Base-by-base conservation (phyloP, 2,113 vertebrate species). In the Eira barbara region DNA sequence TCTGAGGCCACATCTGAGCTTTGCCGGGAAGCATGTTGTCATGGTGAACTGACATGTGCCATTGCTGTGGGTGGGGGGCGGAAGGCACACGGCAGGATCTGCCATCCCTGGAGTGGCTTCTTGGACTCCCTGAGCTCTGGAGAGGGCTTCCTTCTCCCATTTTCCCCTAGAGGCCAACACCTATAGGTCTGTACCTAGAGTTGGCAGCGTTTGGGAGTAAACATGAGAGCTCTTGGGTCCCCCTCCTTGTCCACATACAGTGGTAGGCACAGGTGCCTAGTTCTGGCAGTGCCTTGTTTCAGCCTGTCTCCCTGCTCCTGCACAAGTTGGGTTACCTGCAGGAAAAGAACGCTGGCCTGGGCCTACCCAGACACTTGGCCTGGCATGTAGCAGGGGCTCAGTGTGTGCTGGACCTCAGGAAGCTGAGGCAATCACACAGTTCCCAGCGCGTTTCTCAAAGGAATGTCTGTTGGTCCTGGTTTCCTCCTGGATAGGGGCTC, bases 21-120 rank as follows among this genome's bases (percentile, higher is more conserved):
- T 15, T 23, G 67, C 6, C 21, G 8, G 45, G 6, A 45, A 23
- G n/a, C 1, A 1, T 52, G 61, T 29, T 36, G 3, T 42, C 20
- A 31, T 7, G 23, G 67, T 11, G 63, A 36, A 34, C 15, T 7
- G 20, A 73, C 25, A 10, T 39, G 93, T 69, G 25, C 36, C 14
- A 0, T 11, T 2, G 73, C 21, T 25, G 1, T 5, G 45, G 79
- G 31, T 20, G 7, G 1, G 1, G 1, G 18, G 31, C 6, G 3
- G 31, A 13, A 29, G 55, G 49, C 25, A 31, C 36, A 21, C 0
- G 0, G 55, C n/a, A 39, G 45, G 6, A 21, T 80, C 59, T 34
- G 1, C 69, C 15, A 42, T 6, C 67, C 67, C 59, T 52, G 8
- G 18, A 34, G 25, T 13, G 9, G 42, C 45, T 63, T 65, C 27